A percentile compares a stretch with the other conserved stretches of the same genome.
phyloP scores from a whole-genome alignment of 2,888 invertebrate genomes.

The Phyto melanocephala region DNA sequence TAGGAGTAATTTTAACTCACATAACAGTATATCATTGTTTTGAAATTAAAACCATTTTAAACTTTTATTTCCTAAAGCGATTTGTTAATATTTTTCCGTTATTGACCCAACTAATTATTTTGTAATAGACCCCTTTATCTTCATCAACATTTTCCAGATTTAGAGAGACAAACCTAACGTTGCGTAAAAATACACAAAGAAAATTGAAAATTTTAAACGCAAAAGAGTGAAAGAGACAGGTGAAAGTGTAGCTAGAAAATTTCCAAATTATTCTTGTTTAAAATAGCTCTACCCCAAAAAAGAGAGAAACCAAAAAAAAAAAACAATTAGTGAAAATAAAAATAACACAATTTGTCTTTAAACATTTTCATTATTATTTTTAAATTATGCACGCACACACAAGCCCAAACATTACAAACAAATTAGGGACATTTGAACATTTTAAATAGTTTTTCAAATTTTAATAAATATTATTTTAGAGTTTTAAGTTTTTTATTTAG shows the following conservation, averaged over 20 bases:
- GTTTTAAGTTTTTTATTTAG: constrained; percentile 8
- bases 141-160: not conserved
- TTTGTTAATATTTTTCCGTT: not conserved
- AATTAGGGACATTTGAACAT: constrained; percentile 39
- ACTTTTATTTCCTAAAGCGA: not conserved
- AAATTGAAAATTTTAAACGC: constrained; percentile 24
- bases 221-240: not conserved
- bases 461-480: constrained; percentile 15
- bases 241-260: not conserved
- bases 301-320: too few species aligned
- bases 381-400: constrained; percentile 1
- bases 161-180: constrained; percentile 39
- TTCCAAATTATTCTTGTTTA: not conserved
- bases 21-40: not conserved
- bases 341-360: not conserved
- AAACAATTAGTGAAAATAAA: constrained; percentile 24
- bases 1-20: not conserved
- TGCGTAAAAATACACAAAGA: constrained; percentile 49
- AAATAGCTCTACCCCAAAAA: not conserved
- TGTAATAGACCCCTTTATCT: constrained; percentile 5
- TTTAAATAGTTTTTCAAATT: constrained; percentile 7
- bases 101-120: constrained; percentile 5
- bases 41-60: not conserved
- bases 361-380: constrained; percentile 22
- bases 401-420: constrained; percentile 6